These are phyloP conservation scores for Euphydryas editha DNA, from an alignment of 2,888 invertebrate species.

Conservation along the genomic window DNA sequence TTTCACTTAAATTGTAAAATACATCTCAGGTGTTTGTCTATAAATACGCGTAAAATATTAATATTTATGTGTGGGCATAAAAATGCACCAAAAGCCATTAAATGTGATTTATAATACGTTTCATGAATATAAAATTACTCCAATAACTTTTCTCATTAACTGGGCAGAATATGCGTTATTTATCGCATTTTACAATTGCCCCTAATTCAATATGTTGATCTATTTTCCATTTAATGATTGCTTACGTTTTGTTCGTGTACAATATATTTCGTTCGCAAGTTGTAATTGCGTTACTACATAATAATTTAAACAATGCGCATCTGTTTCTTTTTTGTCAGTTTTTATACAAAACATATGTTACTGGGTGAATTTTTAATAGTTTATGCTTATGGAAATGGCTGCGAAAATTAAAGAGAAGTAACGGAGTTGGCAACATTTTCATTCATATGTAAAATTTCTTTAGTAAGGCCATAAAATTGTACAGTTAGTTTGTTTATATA, in stretches of 20 bases:
- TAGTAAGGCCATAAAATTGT: too few species aligned
- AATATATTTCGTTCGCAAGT: too few species aligned
- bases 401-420: too few species aligned
- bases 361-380: too few species aligned
- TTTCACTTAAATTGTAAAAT: slow-evolving; percentile 9
- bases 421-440: too few species aligned
- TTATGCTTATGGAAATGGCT: too few species aligned
- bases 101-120: slow-evolving; percentile 46
- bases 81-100: slow-evolving; percentile 40
- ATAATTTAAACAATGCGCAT: background rate
- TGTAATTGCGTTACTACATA: background rate
- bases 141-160: slow-evolving; percentile 41
- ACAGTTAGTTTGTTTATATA: too few species aligned
- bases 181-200: slow-evolving; percentile 16
- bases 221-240: slow-evolving; percentile 4
- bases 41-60: slow-evolving; percentile 31
- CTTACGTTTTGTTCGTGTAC: background rate
- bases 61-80: slow-evolving; percentile 34
- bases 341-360: too few species aligned
- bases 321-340: background rate
- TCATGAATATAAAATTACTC: slow-evolving; percentile 44
- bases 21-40: slow-evolving; percentile 22
- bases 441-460: too few species aligned
- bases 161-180: slow-evolving; percentile 35
- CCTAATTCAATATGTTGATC: slow-evolving; percentile 13